phyloP scores from a whole-genome alignment of 2,888 invertebrate species.

The Acleris literana region DNA sequence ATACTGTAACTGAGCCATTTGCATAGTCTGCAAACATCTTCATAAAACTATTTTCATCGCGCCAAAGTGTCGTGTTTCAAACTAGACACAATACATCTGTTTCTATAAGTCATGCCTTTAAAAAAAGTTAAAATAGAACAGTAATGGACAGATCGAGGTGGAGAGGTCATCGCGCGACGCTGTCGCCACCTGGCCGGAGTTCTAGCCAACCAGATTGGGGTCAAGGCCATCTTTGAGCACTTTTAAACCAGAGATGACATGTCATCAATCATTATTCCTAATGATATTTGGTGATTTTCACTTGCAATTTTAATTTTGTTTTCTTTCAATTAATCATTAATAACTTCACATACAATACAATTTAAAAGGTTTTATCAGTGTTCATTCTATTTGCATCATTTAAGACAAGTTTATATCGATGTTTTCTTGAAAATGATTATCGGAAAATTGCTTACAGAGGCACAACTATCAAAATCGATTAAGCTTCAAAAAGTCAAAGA shows the following conservation, averaged over 20 bases:
- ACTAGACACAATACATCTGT: slow-evolving; percentile 9
- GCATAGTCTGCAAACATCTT: background rate
- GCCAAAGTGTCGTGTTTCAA: slow-evolving; percentile 32
- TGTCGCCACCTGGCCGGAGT: slow-evolving; percentile 57
- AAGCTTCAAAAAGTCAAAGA: too few species aligned
- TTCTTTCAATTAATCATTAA: too few species aligned
- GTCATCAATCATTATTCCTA: slow-evolving; percentile 48
- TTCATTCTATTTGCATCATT: too few species aligned
- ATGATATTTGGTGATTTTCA: slow-evolving; percentile 38
- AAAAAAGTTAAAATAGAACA: slow-evolving; percentile 38
- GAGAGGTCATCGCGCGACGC: slow-evolving; percentile 59
- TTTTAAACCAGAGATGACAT: slow-evolving; percentile 65
- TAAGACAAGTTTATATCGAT: too few species aligned
- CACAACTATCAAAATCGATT: too few species aligned
- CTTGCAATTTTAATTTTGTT: background rate
- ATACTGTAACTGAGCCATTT: too few species aligned
- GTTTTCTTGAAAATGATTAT: too few species aligned
- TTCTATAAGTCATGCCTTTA: slow-evolving; percentile 6
- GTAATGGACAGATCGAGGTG: slow-evolving; percentile 52
- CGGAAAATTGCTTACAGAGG: too few species aligned
- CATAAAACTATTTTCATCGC: slow-evolving; percentile 13
- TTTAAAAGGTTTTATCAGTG: too few species aligned
- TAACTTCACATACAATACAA: too few species aligned
- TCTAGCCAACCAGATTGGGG: slow-evolving; percentile 70
- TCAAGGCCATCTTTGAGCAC: slow-evolving; percentile 73